Conservation (phyloP, 2,888 invertebrate genomes). For the Acronicta leporina region DNA sequence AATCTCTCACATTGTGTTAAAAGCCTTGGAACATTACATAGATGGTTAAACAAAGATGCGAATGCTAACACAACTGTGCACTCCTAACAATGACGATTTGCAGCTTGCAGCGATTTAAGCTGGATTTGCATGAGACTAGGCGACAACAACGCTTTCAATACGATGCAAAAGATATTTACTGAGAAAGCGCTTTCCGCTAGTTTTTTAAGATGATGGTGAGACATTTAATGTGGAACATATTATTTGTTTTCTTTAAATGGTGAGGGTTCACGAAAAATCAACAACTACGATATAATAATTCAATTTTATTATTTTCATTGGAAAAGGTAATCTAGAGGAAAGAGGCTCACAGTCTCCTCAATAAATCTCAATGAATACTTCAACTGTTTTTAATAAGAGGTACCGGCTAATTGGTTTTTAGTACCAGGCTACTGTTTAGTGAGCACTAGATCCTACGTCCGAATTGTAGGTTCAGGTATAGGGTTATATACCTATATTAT, state of each 20-base stretch:
- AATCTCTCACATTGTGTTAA: slow-evolving; percentile 25
- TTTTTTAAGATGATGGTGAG: slow-evolving; percentile 9
- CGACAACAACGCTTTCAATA: slow-evolving; percentile 36
- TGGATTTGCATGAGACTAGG: slow-evolving; percentile 51
- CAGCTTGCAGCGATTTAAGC: slow-evolving; percentile 50
- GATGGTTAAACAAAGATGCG: slow-evolving; percentile 35
- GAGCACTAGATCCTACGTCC: too few relatives aligned
- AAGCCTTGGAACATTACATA: slow-evolving; percentile 26
- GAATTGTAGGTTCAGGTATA: too few relatives aligned
- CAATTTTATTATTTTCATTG: too few relatives aligned
- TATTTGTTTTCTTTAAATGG: not conserved
- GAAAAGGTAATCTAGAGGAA: too few relatives aligned
- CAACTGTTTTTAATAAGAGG: too few relatives aligned
- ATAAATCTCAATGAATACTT: too few relatives aligned
- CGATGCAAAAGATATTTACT: slow-evolving; percentile 34
- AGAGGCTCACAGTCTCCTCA: too few relatives aligned
- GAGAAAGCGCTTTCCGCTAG: slow-evolving; percentile 21
- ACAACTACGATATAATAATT: too few relatives aligned
- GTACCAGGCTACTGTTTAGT: too few relatives aligned
- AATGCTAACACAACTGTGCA: slow-evolving; percentile 52
- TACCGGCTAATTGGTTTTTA: too few relatives aligned
- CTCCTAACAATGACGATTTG: slow-evolving; percentile 54
- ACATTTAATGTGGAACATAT: not conserved
- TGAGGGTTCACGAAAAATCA: too few relatives aligned
- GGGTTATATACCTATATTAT: too few relatives aligned